Evolutionary conservation across 2,113 vertebrate genomes (phyloP).

Genomic region (Puffinus mauretanicus): DNA sequence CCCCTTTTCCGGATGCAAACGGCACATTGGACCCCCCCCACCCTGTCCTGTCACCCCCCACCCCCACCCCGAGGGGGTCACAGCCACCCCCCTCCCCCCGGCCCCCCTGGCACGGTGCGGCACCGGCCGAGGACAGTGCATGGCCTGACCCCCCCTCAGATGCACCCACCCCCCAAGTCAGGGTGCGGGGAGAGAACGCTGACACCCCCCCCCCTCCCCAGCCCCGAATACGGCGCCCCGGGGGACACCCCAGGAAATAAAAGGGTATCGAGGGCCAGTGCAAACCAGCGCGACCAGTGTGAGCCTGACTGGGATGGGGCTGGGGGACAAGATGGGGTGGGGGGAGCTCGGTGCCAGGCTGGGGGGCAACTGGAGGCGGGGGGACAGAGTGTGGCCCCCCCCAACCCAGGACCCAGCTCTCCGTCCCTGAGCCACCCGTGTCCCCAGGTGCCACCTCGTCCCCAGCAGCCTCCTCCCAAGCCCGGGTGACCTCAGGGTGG

Average conservation of each 20-base stretch:
- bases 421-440: background rate
- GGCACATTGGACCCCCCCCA: no score
- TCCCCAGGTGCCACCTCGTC: background rate
- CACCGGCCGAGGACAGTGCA: background rate
- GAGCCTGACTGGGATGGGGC: background rate
- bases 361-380: background rate
- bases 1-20: no score
- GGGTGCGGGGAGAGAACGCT: background rate
- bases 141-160: background rate
- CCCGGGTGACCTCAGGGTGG: background rate
- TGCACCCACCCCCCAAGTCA: background rate
- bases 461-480: background rate
- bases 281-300: background rate
- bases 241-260: background rate
- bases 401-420: no score
- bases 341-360: no score
- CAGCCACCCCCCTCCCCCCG: no score
- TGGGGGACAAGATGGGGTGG: background rate
- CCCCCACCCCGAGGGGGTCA: no score
- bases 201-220: background rate
- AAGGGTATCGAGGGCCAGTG: background rate
- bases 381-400: background rate
- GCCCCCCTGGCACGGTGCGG: no score
- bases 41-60: no score
- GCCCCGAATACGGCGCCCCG: background rate